Base-by-base conservation (phyloP, 2,888 invertebrate species). In the Lypha dubia region DNA sequence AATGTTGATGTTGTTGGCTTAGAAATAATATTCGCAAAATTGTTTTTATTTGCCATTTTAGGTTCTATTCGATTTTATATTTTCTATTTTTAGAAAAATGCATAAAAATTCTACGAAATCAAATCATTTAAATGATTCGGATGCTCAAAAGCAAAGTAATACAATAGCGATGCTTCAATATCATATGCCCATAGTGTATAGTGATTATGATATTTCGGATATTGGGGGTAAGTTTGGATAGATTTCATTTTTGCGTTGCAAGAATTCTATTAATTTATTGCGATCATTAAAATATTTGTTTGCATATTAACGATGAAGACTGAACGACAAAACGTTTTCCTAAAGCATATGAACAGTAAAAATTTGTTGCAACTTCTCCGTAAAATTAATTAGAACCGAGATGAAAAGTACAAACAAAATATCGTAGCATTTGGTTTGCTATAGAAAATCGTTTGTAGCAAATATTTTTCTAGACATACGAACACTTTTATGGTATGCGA, bases 101-200 rank as follows among this genome's bases (percentile, higher is more conserved):
- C 79, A 62, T 79, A 83, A 75, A 63, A 84, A 68, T 58, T 74
- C 13, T 24, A 53, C 28, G 58, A 76, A 76, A 73, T 51, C 56
- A 44, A 65, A 51, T 76, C 9, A 51, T 71, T 65, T 51, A 58
- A 63, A 49, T 58, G 56, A 49, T 15, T 32, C 70, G 62, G 24
- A 56, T 13, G n/a, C 1, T 56, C 8, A 13, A 35, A 75, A 65
- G n/a, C 49, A 70, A 58, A 83, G 41, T 28, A 53, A 81, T 63
- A 35, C 28, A 62, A 32, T 56, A 38, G 15, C 49, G 3, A 60
- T 60, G 60, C 17, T 68, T 11, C 41, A 74, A 53, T 44, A 67
- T 17, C 77, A 81, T 74, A 1, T 62, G 13, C 28, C 67, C 11
- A n/a, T 70, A 41, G 41, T 62, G n/a, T 83, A 74, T 56, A 74